Evolutionary conservation across 2,113 vertebrate genomes (phyloP), one percentile per base, ranked within the genome.

Genomic region (Aphelocoma coerulescens): DNA sequence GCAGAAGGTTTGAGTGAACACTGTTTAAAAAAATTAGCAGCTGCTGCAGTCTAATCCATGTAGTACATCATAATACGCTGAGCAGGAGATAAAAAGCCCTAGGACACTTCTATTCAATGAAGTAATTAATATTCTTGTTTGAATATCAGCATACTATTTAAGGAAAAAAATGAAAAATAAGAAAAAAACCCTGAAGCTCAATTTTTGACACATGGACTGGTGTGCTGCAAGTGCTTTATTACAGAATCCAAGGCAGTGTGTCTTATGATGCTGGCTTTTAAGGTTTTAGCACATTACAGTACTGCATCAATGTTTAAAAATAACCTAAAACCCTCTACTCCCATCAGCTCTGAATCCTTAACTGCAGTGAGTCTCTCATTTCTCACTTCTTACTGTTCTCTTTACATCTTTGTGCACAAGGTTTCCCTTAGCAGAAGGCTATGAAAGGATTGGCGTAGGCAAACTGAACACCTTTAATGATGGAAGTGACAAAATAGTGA

Each of bases 61-160:
- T 93, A 79, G 55, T 88, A 85, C 74, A 66, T 66, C 37, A 32
- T 61, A 67, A 76, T 80, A 43, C 1, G 0, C 63, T 80, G 59
- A 71, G 46, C 58, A 74, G 71, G 43, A 83, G 85, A 89, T 88
- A 75, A 89, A 91, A 76, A 91, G 67, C 78, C 51, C 23, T 91
- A 58, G 71, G 81, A 96, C 33, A 46, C 48, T 89, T 77, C 55
- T 89, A 44, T 89, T 95, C 85, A 91, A 58, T 58, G 30, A 46
- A 85, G 43, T 93, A 93, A 90, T 95, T 93, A 85, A 85, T 97
- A 92, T 92, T 96, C 68, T 76, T 65, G 21, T 94, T 91, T 95
- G 83, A 88, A 63, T 91, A 92, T 88, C 41, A 83, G 58, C 61
- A 54, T 88, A 83, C 30, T 86, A 69, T 92, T 93, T 81, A 75